Evolutionary conservation across 2,113 vertebrate genomes (phyloP).

Genomic region (Psettodes erumei): DNA sequence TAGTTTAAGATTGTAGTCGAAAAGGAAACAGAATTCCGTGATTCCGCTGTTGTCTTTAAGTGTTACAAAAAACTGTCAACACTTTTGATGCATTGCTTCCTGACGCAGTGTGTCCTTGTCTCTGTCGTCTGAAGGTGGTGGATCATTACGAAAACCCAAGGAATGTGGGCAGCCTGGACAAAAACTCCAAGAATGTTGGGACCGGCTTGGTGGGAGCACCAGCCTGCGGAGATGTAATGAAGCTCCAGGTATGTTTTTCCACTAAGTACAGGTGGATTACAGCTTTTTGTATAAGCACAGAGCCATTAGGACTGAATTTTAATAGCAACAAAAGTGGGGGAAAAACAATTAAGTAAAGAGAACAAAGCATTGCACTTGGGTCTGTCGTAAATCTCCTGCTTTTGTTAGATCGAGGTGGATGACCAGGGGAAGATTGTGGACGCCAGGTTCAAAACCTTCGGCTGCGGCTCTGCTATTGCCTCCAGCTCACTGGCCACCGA

Average conservation of each 20-base stretch:
- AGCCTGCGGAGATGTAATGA: constrained; percentile 98
- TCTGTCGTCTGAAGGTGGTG: constrained; percentile 86
- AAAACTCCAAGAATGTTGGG: constrained; percentile 92
- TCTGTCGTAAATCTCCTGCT: neutral
- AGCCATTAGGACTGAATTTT: neutral
- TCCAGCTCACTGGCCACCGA: constrained; percentile 94
- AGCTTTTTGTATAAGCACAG: neutral
- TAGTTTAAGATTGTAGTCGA: neutral
- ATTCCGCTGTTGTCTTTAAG: neutral
- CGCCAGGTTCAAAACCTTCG: constrained; percentile 94
- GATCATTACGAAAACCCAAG: constrained; percentile 98
- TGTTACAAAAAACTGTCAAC: neutral
- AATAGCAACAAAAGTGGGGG: neutral
- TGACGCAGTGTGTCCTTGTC: neutral
- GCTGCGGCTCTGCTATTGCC: constrained; percentile 94
- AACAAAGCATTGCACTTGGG: too few species aligned
- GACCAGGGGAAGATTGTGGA: constrained; percentile 90
- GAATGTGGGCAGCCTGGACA: constrained; percentile 94
- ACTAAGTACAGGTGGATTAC: neutral
- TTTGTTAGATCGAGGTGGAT: constrained; percentile 89
- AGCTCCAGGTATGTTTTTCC: constrained; percentile 88
- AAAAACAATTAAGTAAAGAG: too few species aligned
- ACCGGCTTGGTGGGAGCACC: constrained; percentile 96
- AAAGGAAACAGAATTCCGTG: neutral
- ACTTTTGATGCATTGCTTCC: neutral